phyloP scores from a whole-genome alignment of 92 coral and sea anemone genomes.

The Zoanthus sansibaricus region DNA sequence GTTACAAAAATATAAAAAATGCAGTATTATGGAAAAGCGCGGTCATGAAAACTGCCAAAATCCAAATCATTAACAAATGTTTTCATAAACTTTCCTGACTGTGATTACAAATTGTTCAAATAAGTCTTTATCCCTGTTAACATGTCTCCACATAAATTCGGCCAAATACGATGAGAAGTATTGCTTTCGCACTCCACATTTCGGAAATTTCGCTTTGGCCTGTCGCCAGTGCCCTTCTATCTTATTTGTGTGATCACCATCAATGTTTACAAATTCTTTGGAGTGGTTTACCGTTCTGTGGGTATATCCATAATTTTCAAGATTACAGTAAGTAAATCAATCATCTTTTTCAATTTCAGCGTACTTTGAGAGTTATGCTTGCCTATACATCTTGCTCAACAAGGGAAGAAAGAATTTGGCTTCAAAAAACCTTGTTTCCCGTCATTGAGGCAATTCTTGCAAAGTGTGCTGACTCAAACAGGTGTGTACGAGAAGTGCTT shows the following conservation, averaged over 20 bases:
- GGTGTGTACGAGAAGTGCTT: constrained; percentile 54
- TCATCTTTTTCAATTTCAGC: constrained; percentile 53
- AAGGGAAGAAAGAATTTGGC: constrained; percentile 68
- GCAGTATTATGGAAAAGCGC: neutral
- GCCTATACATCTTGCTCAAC: constrained; percentile 76
- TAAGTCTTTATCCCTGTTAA: constrained; percentile 61
- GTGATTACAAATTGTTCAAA: constrained; percentile 48
- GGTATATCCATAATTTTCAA: neutral
- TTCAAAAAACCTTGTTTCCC: constrained; percentile 80
- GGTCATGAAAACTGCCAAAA: constrained; percentile 4
- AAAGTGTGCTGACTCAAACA: constrained; percentile 96
- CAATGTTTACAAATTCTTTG: constrained; percentile 56
- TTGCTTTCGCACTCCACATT: constrained; percentile 62
- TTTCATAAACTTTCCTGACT: constrained; percentile 15
- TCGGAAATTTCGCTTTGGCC: constrained; percentile 62
- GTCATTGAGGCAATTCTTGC: constrained; percentile 92
- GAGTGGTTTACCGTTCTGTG: constrained; percentile 69
- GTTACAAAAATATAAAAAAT: neutral
- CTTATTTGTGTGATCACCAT: constrained; percentile 70
- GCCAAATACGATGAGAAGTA: constrained; percentile 68
- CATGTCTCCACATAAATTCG: constrained; percentile 73
- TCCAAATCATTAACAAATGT: constrained; percentile 10
- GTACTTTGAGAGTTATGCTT: constrained; percentile 90
- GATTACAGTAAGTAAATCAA: too few species aligned
- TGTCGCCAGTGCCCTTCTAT: constrained; percentile 79